These are phyloP conservation scores for Margaritifera margaritifera DNA, from an alignment of 2,888 invertebrate genomes.

Conservation along the genomic window DNA sequence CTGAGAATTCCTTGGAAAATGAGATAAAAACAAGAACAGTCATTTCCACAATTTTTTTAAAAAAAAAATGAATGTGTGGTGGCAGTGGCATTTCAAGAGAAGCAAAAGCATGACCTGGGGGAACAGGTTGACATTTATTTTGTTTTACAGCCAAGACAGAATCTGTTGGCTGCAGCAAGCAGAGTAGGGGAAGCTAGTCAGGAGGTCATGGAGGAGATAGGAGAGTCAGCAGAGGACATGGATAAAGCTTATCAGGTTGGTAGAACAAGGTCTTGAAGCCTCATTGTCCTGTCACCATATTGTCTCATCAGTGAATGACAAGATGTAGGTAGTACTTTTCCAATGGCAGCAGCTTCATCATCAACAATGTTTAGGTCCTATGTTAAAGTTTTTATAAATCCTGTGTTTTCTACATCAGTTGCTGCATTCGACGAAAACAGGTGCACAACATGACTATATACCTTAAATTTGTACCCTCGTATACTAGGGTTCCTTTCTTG, in stretches of 20 bases:
- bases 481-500: no score
- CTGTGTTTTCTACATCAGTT: no score
- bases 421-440: no score
- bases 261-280: background rate
- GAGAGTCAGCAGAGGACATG: conserved; percentile 78
- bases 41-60: background rate
- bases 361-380: no score
- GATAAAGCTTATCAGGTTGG: conserved; percentile 76
- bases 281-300: background rate
- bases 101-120: background rate
- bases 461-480: no score
- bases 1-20: no score
- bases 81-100: background rate
- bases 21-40: no score
- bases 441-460: no score
- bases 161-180: conserved; percentile 93
- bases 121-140: background rate
- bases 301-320: background rate
- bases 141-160: conserved; percentile 85
- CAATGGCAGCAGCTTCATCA: no score
- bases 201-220: conserved; percentile 86
- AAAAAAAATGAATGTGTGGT: background rate
- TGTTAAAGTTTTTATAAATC: no score
- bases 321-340: background rate
- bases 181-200: conserved; percentile 94